Evolutionary conservation across 2,113 vertebrate species (phyloP), one percentile per base, ranked within the genome.

Genomic region (Mesitornis unicolor): DNA sequence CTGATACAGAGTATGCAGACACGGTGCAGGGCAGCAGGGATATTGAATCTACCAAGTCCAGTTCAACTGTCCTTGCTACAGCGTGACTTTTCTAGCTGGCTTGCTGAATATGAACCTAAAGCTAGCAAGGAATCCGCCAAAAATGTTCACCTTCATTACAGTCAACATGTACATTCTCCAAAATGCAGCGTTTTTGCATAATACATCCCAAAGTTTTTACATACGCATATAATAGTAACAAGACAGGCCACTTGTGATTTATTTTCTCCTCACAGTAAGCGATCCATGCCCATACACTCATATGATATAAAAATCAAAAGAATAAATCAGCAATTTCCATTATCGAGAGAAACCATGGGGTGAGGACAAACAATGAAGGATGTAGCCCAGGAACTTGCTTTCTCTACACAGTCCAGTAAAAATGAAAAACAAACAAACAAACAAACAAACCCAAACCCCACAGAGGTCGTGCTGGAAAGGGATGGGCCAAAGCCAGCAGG

Each of bases 321-420:
- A 71, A 78, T 63, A 75, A 86, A 64, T 1, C 13, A 77, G 83
- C 29, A 59, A 59, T 48, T 70, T 63, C 73, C 73, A 87, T 81
- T 71, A 91, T 84, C 83, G 92, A 84, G 77, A 90, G 89, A 95
- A 84, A 77, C 68, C 92, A 71, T 0, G 2, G 59, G 0, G 73
- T 19, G 60, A 83, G 38, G 83, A 78, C 83, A 93, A 95, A 90
- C 91, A 96, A 47, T 9, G 26, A 36, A 29, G 61, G 73, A 94
- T 59, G 54, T 45, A 87, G 17, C 81, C 87, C 91, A 87, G 91
- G 81, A 96, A 91, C 89, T 73, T 7, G 0, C 47, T 73, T 26
- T 74, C 71, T 74, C 69, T 25, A 26, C 1, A 3, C 61, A 20
- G 48, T 8, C 85, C 94, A 95, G 70, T 5, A 64, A 88, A 95